Base-by-base conservation (phyloP, 2,113 vertebrate species). In the Boleophthalmus pectinirostris region DNA sequence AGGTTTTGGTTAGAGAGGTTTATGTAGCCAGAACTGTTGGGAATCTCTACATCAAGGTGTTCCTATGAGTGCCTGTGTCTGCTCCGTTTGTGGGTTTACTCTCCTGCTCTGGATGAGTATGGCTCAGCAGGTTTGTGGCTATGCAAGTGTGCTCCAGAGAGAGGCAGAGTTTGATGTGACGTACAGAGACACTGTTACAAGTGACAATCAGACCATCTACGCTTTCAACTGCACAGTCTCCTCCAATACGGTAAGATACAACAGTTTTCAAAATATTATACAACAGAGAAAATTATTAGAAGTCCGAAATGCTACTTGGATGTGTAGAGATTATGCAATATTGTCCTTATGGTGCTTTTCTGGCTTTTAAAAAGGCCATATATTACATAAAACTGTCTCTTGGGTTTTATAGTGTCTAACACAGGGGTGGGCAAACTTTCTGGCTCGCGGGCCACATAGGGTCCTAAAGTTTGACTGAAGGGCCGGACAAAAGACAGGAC, bases 181-280 rank as follows among this genome's bases (percentile, higher is more conserved):
- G 73, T 98, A 98, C 75, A 66, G 82, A 35, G 95, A 94, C 87
- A 91, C 86, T 29, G 96, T 97, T 66, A 94, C 93, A 46, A 93
- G 91, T 72, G 81, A 91, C 45, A 90, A 95, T 82, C 94, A 97
- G 86, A 95, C 95, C 81, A 96, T 96, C 89, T 99, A 98, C 84
- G 94, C 95, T 74, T 99, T 98, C 92, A 98, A 97, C 81, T 96
- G 98, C 82, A 99, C 95, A 0, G 92, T 99, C 64, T 94, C 93
- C 21, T 91, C 96, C 72, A 97, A 97, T 51, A 89, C 94, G 96
- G 96, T 96, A 91, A 92, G 93, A 68, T 15, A 0, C 56, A 6
- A 8, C 0, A 43, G 2, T 43, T 43, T 29, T 4, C 2, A 29
- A 29, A 29, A 29, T 29, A 29, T 29, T 29, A 29, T 29, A 29